These are phyloP conservation scores for Chrysocyon brachyurus DNA, from an alignment of 2,797 vertebrate species.

Conservation along the genomic window DNA sequence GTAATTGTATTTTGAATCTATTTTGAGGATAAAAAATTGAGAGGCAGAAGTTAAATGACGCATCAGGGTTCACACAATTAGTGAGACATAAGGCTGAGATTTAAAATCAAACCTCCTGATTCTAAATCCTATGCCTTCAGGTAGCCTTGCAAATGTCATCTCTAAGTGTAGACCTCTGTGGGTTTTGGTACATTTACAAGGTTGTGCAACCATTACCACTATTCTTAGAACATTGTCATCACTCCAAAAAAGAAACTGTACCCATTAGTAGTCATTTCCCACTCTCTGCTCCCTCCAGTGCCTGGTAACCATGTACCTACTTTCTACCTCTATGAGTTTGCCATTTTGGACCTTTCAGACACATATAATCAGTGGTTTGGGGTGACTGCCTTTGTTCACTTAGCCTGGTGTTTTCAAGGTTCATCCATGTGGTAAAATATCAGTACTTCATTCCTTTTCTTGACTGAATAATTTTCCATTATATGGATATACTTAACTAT, in stretches of 20 bases:
- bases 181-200: neutral
- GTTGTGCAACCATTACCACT: neutral
- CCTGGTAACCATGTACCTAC: neutral
- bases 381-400: neutral
- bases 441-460: neutral
- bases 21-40: conserved; percentile 27
- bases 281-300: fast-evolving
- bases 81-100: neutral
- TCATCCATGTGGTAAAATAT: neutral
- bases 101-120: neutral
- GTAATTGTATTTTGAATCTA: conserved; percentile 18
- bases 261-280: neutral
- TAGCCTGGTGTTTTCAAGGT: neutral
- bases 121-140: neutral
- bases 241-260: neutral
- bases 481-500: neutral
- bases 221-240: neutral
- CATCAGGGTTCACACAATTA: neutral
- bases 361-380: neutral
- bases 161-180: neutral
- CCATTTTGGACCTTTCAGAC: neutral
- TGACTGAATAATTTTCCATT: neutral
- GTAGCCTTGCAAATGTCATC: neutral
- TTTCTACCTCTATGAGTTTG: neutral
- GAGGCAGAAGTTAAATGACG: conserved; percentile 38